A percentile compares a stretch with the other conserved stretches of the same genome.
Evolutionary conservation across 2,797 vertebrate genomes (phyloP).

Genomic region (Crenuchus spilurus): DNA sequence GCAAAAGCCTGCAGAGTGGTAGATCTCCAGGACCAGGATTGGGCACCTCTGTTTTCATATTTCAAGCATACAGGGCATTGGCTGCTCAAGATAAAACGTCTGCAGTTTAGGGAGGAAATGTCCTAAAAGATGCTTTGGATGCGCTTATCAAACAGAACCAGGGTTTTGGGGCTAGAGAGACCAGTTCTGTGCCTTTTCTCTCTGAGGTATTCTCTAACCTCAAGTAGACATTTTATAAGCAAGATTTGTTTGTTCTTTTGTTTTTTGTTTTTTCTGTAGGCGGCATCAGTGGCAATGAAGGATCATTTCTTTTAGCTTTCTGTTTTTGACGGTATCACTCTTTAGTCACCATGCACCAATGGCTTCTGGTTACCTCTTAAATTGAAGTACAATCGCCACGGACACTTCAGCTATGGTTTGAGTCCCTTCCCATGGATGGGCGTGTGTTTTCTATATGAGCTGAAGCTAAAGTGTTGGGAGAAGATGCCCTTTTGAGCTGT

Average conservation of each 20-base stretch:
- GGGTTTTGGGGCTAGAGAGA: slow-evolving; percentile 52
- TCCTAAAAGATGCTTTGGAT: slow-evolving; percentile 37
- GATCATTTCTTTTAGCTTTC: slow-evolving; percentile 45
- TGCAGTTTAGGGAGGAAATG: slow-evolving; percentile 25
- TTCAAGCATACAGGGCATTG: slow-evolving; percentile 35
- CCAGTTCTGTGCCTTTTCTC: slow-evolving; percentile 62
- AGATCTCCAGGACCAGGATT: no score
- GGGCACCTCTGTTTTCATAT: slow-evolving; percentile 25
- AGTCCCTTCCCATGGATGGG: slow-evolving; percentile 29
- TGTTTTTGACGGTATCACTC: slow-evolving; percentile 36
- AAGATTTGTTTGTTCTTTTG: slow-evolving; percentile 33
- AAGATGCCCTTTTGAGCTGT: slow-evolving; percentile 49
- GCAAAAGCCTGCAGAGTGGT: no score
- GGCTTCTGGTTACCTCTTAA: slow-evolving; percentile 38
- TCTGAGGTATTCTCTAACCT: slow-evolving; percentile 50
- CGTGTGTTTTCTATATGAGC: not conserved
- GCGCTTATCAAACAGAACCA: slow-evolving; percentile 52
- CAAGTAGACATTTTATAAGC: slow-evolving; percentile 55
- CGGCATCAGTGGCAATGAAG: slow-evolving; percentile 56
- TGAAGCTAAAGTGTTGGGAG: slow-evolving; percentile 33
- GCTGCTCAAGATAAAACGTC: slow-evolving; percentile 25
- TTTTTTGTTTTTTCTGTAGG: slow-evolving; percentile 34
- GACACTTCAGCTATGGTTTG: slow-evolving; percentile 33
- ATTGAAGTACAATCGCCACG: slow-evolving; percentile 43
- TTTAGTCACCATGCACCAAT: slow-evolving; percentile 20